Evolutionary conservation across 2,888 invertebrate species (phyloP), one percentile per base, ranked within the genome.

Genomic region (Tenthredo mesomela): DNA sequence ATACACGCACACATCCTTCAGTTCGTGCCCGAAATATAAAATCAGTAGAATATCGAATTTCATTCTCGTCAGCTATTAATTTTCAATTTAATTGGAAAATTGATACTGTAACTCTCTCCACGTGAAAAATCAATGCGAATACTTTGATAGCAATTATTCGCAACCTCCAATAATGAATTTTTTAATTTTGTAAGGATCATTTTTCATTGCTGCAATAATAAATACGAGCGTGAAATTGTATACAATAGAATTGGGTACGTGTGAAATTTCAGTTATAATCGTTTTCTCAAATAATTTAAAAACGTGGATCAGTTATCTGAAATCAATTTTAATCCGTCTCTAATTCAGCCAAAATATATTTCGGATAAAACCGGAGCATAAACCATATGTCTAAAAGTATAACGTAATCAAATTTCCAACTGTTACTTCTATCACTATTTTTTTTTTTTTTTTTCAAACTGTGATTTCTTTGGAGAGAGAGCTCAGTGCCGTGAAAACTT

Each of bases 21-120:
- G 12, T 43, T 43, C 18, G 15, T 43, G 43, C 43, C 73, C 10
- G 21, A 9, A 25, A 73, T 43, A 73, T 73, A 1, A n/a, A 40
- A 73, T 73, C 40, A 43, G 43, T 43, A n/a, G 6, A 73, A 43
- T 25, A 43, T 73, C 25, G 10, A 73, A 73, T 73, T 73, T 73
- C 25, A 43, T 73, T 73, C n/a, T 73, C 40, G 43, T 43, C 25
- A 33, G 33, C 18, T 73, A 40, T 40, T 43, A 21, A 43, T 73
- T 73, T 10, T 12, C 6, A 25, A 73, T 73, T 73, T 73, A n/a
- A 73, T 73, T 43, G 67, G 73, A 43, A 25, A 73, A 43, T 73
- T 25, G 73, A 73, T 73, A 73, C 73, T 43, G 43, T 33, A 43
- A 43, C 73, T 73, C 12, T 21, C 12, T 21, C n/a, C 15, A 40